phyloP scores from a whole-genome alignment of 2,888 invertebrate species.

The Drosophila acutilabella region DNA sequence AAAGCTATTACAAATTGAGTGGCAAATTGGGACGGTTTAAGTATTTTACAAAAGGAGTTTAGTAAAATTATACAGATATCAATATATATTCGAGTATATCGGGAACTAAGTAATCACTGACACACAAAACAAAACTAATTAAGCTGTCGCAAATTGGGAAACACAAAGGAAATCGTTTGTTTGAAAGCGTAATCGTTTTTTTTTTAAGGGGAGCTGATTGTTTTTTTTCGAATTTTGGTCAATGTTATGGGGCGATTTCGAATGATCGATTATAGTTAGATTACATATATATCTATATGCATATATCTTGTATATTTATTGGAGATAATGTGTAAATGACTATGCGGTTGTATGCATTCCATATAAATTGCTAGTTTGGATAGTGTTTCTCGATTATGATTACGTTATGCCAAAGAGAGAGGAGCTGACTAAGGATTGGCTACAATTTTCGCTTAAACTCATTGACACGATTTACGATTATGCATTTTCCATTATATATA shows the following conservation, averaged over 20 bases:
- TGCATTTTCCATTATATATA: conserved; percentile 32
- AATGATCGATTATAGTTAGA: conserved; percentile 37
- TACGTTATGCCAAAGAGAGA: conserved; percentile 40
- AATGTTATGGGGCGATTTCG: conserved; percentile 15
- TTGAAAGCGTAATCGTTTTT: conserved; percentile 24
- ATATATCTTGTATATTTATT: conserved; percentile 14
- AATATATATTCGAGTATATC: conserved; percentile 45
- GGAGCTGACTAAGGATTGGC: conserved; percentile 32
- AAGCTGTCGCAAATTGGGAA: conserved; percentile 20
- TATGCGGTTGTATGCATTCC: conserved; percentile 34
- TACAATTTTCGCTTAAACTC: conserved; percentile 38
- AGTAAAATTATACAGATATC: conserved; percentile 20
- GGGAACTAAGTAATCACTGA: conserved; percentile 22
- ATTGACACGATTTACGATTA: conserved; percentile 44
- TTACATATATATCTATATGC: conserved; percentile 49
- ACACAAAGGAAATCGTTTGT: conserved; percentile 5
- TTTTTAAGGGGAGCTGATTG: conserved; percentile 9
- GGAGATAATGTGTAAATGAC: conserved; percentile 28
- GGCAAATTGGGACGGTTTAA: conserved; percentile 53
- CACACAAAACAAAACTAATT: conserved; percentile 39
- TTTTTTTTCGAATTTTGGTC: conserved; percentile 5
- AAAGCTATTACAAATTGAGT: conserved; percentile 37
- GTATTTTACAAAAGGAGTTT: conserved; percentile 52
- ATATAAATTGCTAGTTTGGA: conserved; percentile 46
- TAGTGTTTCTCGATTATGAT: conserved; percentile 23